Base-by-base conservation (phyloP, 1,140 invertebrate genomes). In the Bombus superbus region DNA sequence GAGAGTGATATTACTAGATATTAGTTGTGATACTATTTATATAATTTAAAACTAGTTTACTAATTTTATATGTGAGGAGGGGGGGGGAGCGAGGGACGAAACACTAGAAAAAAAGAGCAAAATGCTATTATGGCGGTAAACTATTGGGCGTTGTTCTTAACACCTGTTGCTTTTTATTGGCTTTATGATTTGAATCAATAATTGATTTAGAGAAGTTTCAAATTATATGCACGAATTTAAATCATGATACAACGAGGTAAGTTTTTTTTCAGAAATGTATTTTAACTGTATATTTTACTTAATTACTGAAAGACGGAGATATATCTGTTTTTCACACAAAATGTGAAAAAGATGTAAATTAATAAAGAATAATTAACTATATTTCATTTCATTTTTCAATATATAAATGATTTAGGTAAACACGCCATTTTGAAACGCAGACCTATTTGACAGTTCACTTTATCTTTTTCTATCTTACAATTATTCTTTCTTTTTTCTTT, bases 91-190 rank as follows among this genome's bases (percentile, higher is more conserved):
- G 32, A 32, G n/a, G 1, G n/a, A 18, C 10, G 22, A 35, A 53
- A 35, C 72, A 0, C n/a, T 74, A 28, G 28, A 62, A 57, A 57
- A 75, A 75, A 44, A 40, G 3, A 47, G 10, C 40, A 32, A 42
- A 66, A 83, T 66, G 53, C 22, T 57, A 77, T 18, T 35, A 83
- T 77, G 73, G 73, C 64, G 62, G 53, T 69, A 83, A 77, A 77
- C 38, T 77, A 77, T 77, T 83, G 74, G 74, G 62, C 74, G 74
- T 83, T 83, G 74, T 83, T 77, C 64, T 32, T 68, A 69, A 83
- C 81, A 83, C 81, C 81, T 83, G 81, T 83, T 83, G 81, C 62
- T 77, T 25, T 69, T 66, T 75, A 32, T 47, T 25, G 40, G 15
- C 2, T 82, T 62, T 22, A 9, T 42, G 32, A 18, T 75, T 66